A percentile compares a stretch with the other conserved stretches of the same genome.
Conservation (phyloP, 2,113 vertebrate species). For the Cheirogaleus medius region DNA sequence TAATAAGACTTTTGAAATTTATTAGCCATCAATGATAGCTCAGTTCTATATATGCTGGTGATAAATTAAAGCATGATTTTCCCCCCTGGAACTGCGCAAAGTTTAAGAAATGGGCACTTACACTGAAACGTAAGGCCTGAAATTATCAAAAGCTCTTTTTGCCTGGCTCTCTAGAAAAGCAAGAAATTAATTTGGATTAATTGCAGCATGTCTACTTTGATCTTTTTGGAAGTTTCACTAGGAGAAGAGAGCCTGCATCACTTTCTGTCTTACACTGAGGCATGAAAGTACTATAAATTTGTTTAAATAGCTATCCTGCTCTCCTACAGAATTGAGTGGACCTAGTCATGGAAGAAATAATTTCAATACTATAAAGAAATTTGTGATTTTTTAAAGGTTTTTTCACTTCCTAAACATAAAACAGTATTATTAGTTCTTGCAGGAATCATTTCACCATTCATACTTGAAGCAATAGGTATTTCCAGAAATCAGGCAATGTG, state of each 20-base stretch:
- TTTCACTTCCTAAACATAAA: neutral
- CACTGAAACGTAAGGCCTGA: neutral
- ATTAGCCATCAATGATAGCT: neutral
- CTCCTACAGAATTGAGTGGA: neutral
- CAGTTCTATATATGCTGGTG: neutral
- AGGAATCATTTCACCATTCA: neutral
- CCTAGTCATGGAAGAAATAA: neutral
- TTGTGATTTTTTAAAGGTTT: neutral
- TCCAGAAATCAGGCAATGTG: slow-evolving; percentile 74
- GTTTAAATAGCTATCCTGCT: neutral
- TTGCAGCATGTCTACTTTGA: neutral
- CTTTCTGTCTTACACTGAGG: neutral
- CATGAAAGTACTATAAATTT: neutral
- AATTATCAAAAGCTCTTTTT: neutral
- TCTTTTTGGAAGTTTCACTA: neutral
- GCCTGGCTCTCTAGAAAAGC: neutral
- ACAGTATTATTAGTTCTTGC: neutral
- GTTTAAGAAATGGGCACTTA: neutral
- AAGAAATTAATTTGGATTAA: neutral
- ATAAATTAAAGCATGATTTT: neutral
- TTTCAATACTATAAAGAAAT: neutral
- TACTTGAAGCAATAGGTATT: neutral
- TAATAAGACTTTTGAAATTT: neutral
- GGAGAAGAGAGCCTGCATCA: neutral
- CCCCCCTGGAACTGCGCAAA: neutral